phyloP scores from a whole-genome alignment of 1,140 invertebrate species.

The Argopecten irradians region DNA sequence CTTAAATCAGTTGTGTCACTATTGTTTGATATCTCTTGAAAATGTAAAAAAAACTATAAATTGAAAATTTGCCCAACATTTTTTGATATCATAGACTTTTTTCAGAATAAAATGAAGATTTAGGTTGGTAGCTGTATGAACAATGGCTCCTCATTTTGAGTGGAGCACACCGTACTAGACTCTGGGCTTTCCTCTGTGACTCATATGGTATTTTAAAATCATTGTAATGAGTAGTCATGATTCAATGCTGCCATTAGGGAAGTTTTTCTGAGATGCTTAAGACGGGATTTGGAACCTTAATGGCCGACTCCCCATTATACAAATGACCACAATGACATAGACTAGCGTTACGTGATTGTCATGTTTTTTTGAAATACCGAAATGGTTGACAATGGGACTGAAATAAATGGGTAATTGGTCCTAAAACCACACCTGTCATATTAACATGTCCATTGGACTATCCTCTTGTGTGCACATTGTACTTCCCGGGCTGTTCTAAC shows the following conservation, averaged over 20 bases:
- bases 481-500: too few relatives aligned
- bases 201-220: constrained; percentile 3
- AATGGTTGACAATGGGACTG: too few relatives aligned
- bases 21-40: background rate
- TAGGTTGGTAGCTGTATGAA: background rate
- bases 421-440: background rate
- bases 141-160: background rate
- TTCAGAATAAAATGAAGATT: background rate
- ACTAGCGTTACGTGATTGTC: background rate
- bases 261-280: background rate
- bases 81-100: background rate
- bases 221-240: background rate
- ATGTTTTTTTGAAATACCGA: background rate
- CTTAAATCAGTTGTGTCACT: background rate
- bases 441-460: too few relatives aligned
- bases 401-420: background rate
- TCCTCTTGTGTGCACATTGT: too few relatives aligned
- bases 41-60: too few relatives aligned
- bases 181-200: background rate
- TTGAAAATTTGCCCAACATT: too few relatives aligned
- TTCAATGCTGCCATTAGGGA: background rate
- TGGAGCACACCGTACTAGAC: background rate
- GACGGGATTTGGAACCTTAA: background rate
- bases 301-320: background rate
- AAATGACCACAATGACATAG: background rate